Base-by-base conservation (phyloP, 2,797 vertebrate species). In the Huso huso region DNA sequence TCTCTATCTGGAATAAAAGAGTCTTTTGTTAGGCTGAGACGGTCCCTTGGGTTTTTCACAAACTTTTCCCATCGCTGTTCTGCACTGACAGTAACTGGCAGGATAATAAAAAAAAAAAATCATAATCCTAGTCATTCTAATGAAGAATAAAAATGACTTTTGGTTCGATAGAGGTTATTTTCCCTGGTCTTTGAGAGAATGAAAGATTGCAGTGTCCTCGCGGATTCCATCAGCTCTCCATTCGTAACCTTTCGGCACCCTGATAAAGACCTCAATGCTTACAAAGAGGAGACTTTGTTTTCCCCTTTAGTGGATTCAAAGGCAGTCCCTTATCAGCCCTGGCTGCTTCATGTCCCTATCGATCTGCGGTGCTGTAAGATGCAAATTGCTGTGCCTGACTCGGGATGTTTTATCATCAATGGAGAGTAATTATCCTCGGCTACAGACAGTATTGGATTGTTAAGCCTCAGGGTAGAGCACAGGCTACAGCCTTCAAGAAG, bases 371-470 rank as follows among this genome's bases (percentile, higher is more conserved):
- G 81, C 83, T 84, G 89, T 87, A 88, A 89, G 84, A 94, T 95
- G 92, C 93, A 95, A 94, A 95, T 94, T 88, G 86, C 83, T 83
- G 73, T 81, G 80, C 86, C 84, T 90, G 85, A 90, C 92, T 91
- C 86, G 81, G 87, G 91, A 90, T 92, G 83, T 90, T 91, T 89
- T 82, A 88, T 89, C 92, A 93, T 95, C 93, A 94, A 93, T 94
- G 89, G 88, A 92, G 92, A 92, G 93, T 94, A 94, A 95, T 95
- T 95, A 95, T 94, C 93, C 90, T 92, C 89, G 91, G 93, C 92
- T 94, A 92, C 90, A 93, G 86, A 93, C 90, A 92, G 93, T 95
- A 95, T 94, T 94, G 93, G 91, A 95, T 94, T 94, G 93, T 92
- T 95, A 92, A 94, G 92, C 93, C 91, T 85, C 78, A 64, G 92